Percentiles rank a stretch among this genome's conserved stretches.
Evolutionary conservation across 2,797 vertebrate species (phyloP).

Genomic region (Rousettus madagascariensis): DNA sequence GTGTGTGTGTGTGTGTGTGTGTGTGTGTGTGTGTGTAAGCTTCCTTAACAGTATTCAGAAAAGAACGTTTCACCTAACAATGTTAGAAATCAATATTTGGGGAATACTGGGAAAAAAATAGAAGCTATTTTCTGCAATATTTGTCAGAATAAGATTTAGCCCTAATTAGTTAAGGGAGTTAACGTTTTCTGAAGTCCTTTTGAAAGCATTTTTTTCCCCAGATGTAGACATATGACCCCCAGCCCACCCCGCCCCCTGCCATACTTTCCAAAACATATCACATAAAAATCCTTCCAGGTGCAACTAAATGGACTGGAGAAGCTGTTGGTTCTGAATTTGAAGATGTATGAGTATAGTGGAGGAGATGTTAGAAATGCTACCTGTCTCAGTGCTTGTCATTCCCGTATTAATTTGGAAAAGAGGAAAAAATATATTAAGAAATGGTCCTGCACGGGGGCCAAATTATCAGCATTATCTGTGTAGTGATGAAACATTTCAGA

Average conservation of each 20-base stretch:
- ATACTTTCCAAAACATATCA: background rate
- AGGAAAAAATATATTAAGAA: background rate
- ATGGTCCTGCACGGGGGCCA: background rate
- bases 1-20: no score
- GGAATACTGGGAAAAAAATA: background rate
- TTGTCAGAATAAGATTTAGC: conserved; percentile 33
- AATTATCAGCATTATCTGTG: background rate
- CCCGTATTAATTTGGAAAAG: background rate
- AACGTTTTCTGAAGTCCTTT: background rate
- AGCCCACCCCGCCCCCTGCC: background rate
- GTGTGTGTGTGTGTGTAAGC: background rate
- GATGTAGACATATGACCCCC: background rate
- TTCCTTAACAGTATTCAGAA: background rate
- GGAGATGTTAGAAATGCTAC: background rate
- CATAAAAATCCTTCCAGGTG: background rate
- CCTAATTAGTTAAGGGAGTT: conserved; percentile 30
- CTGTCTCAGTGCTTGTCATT: background rate
- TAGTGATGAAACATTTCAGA: background rate
- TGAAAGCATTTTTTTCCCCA: background rate
- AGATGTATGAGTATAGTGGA: background rate
- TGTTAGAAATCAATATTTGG: conserved; percentile 38
- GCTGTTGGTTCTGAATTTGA: background rate
- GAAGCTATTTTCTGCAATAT: conserved; percentile 1
- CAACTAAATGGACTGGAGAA: background rate
- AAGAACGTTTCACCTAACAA: background rate